These are phyloP conservation scores for Teleogryllus occipitalis DNA, from an alignment of 1,140 invertebrate genomes.

Conservation along the genomic window DNA sequence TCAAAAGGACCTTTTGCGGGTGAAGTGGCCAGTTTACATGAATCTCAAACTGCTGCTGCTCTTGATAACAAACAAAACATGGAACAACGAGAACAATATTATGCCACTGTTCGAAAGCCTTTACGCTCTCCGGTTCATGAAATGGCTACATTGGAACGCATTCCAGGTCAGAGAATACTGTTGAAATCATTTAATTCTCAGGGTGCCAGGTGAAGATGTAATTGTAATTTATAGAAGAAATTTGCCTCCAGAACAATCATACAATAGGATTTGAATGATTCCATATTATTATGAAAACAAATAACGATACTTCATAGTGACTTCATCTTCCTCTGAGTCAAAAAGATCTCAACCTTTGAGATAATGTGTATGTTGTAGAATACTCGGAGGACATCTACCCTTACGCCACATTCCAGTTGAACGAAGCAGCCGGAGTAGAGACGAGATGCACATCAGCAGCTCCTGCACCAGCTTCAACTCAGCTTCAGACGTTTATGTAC, in stretches of 20 bases:
- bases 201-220: not conserved
- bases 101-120: conserved; percentile 45
- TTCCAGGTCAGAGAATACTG: conserved; percentile 37
- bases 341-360: not conserved
- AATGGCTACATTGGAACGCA: conserved; percentile 41
- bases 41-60: conserved; percentile 30
- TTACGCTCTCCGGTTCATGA: conserved; percentile 40
- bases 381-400: conserved; percentile 37
- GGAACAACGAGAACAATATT: conserved; percentile 46
- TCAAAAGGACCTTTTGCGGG: not conserved
- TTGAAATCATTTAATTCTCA: not conserved
- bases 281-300: too few relatives aligned
- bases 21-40: conserved; percentile 10
- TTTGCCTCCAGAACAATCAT: too few relatives aligned
- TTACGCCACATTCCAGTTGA: conserved; percentile 37
- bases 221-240: not conserved
- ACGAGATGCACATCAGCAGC: conserved; percentile 14
- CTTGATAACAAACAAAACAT: conserved; percentile 48
- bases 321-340: too few relatives aligned
- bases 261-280: too few relatives aligned
- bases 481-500: conserved; percentile 22
- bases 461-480: conserved; percentile 7
- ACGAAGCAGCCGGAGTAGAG: conserved; percentile 10
- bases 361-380: conserved; percentile 24
- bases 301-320: too few relatives aligned